Evolutionary conservation across 2,888 invertebrate genomes (phyloP), one percentile per base, ranked within the genome.

Genomic region (Morinoia aosen): DNA sequence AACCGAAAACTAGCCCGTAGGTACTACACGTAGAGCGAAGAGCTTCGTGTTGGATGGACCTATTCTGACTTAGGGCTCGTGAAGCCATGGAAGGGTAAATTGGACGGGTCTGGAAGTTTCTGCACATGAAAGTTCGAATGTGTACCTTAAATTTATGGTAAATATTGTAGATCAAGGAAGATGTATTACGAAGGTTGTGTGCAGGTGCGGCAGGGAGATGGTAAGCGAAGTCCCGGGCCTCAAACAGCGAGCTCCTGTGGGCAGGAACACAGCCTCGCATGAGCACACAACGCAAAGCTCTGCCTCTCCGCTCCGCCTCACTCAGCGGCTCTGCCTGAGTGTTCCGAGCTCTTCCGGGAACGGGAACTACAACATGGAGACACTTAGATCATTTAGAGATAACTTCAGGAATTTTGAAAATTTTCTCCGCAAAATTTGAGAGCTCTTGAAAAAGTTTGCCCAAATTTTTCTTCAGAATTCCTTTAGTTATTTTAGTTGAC

Each of bases 151-250:
- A 33, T 33, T 25, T 76, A 76, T 76, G 76, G 76, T 19, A 76
- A 76, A 76, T 33, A 76, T 76, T 76, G 76, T 2, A 76, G 76
- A 76, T 76, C 25, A 76, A 76, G 76, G 76, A 3, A 76, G 76
- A 76, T 39, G 90, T 90, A 90, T 33, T 10, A 48, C 90, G 90
- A 40, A 48, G 90, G 90, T 19, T 90, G 90, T 90, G 90, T 90
- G 90, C 39, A 48, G 90, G 90, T 90, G 90, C 90, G 90, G 90
- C 90, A 90, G 40, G 90, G 14, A 40, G 90, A 90, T 8, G 90
- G 40, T 16, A 90, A 90, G 90, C 90, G 90, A 90, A 90, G 90
- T 90, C 48, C 90, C 90, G 19, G 90, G 90, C 39, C 90, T 90
- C 90, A 90, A 90, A 90, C 39, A 48, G 39, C 39, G 12, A 40